Conservation (phyloP, 2,797 vertebrate genomes). For the Halcyon badia region DNA sequence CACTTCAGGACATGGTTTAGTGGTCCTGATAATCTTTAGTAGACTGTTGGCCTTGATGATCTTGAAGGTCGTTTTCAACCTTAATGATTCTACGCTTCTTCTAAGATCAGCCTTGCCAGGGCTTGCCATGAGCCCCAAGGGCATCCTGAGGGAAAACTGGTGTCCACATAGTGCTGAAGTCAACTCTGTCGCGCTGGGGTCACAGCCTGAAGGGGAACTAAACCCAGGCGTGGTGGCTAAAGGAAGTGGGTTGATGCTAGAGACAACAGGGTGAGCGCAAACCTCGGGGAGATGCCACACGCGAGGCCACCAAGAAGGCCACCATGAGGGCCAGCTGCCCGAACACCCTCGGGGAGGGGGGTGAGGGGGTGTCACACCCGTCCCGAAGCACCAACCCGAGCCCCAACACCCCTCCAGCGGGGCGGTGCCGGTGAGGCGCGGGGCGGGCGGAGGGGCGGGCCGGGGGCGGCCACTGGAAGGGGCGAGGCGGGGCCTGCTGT, state of each 20-base stretch:
- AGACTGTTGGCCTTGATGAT: no score
- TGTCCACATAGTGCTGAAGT: fast-evolving
- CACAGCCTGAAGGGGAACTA: background rate
- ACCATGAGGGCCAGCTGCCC: fast-evolving
- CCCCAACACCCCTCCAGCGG: no score
- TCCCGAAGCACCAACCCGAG: no score
- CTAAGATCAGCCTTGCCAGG: background rate
- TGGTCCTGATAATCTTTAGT: no score
- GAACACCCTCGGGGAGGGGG: fast-evolving
- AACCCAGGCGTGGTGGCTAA: background rate
- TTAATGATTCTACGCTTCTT: no score
- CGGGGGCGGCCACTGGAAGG: background rate
- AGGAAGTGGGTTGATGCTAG: background rate
- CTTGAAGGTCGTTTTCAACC: no score
- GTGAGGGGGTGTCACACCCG: no score
- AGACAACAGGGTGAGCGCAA: background rate
- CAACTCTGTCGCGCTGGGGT: no score
- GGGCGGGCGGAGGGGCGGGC: background rate
- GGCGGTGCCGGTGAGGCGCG: no score
- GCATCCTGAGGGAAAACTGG: background rate
- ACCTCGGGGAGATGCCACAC: background rate
- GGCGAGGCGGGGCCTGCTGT: background rate
- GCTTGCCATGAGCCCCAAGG: background rate
- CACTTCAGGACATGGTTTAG: no score
- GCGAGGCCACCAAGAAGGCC: no score